A percentile compares a stretch with the other conserved stretches of the same genome.
These are phyloP conservation scores for Tenualosa thibaudeaui DNA, from an alignment of 2,797 vertebrate genomes.

Conservation along the genomic window DNA sequence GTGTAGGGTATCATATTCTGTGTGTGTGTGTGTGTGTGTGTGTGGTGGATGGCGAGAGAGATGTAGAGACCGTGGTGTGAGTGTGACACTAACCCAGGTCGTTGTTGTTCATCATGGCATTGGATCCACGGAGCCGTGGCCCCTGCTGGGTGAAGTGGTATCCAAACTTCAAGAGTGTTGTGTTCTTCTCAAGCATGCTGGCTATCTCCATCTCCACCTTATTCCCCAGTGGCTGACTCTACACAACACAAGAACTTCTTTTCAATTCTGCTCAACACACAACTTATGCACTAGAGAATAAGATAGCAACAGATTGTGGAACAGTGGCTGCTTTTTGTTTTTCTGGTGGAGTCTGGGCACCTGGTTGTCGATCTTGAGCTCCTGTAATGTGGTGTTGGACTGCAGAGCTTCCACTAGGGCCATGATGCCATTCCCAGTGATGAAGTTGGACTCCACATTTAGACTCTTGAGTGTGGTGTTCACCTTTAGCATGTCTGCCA, in stretches of 20 bases:
- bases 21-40: background rate
- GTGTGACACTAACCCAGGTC: conserved; percentile 84
- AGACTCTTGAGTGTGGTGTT: conserved; percentile 89
- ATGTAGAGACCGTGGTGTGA: background rate
- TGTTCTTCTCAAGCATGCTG: conserved; percentile 95
- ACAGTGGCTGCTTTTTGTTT: background rate
- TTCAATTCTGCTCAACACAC: background rate
- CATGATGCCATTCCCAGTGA: conserved; percentile 89
- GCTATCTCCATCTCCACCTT: conserved; percentile 99
- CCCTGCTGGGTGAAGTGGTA: conserved; percentile 99
- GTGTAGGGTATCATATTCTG: background rate
- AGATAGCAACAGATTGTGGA: background rate
- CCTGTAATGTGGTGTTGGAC: conserved; percentile 83
- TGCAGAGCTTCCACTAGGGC: conserved; percentile 85
- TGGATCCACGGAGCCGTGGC: conserved; percentile 90
- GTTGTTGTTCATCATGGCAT: conserved; percentile 98
- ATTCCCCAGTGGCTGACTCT: conserved; percentile 97
- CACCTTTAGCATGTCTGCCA: conserved; percentile 92
- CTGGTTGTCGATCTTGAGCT: conserved; percentile 98
- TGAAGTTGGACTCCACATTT: conserved; percentile 97
- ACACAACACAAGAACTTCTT: conserved; percentile 32
- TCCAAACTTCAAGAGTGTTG: conserved; percentile 89
- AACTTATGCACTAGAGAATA: background rate
- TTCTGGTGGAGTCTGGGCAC: conserved; percentile 59
- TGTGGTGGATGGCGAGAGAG: background rate